Evolutionary conservation across 2,888 invertebrate genomes (phyloP).

Genomic region (Laothoe populi): DNA sequence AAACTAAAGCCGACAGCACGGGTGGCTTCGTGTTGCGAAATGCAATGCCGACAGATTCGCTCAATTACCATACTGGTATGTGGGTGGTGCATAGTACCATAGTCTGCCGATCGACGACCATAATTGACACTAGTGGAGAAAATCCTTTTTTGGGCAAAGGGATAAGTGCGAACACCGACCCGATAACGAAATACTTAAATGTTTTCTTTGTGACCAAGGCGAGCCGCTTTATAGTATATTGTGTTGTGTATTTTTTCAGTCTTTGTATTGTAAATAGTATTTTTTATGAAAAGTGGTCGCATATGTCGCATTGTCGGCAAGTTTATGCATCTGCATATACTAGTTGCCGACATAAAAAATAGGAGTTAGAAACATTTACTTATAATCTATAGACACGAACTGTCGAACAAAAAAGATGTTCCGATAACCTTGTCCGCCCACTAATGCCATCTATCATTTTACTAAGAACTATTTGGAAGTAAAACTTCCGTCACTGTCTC

Average conservation of each 20-base stretch:
- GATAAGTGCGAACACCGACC: not conserved
- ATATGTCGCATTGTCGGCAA: too few relatives aligned
- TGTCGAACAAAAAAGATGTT: too few relatives aligned
- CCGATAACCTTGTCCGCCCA: too few relatives aligned
- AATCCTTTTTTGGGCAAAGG: slow-evolving; percentile 8
- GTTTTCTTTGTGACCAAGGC: not conserved
- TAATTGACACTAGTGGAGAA: not conserved
- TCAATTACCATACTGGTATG: slow-evolving; percentile 20
- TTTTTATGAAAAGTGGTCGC: too few relatives aligned
- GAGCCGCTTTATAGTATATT: not conserved
- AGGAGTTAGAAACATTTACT: too few relatives aligned
- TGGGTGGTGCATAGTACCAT: not conserved
- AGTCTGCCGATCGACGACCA: not conserved
- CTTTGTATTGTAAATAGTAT: not conserved
- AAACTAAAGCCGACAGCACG: not conserved
- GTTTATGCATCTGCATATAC: too few relatives aligned
- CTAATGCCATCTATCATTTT: too few relatives aligned
- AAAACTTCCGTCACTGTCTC: too few relatives aligned
- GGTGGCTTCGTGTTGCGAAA: slow-evolving; percentile 18
- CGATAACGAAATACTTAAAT: not conserved
- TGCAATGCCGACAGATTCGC: slow-evolving; percentile 18
- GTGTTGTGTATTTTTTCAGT: not conserved
- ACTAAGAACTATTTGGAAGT: too few relatives aligned
- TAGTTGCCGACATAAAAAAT: too few relatives aligned
- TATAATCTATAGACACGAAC: too few relatives aligned